phyloP scores from a whole-genome alignment of 1,140 invertebrate genomes.

The Sitodiplosis mosellana region DNA sequence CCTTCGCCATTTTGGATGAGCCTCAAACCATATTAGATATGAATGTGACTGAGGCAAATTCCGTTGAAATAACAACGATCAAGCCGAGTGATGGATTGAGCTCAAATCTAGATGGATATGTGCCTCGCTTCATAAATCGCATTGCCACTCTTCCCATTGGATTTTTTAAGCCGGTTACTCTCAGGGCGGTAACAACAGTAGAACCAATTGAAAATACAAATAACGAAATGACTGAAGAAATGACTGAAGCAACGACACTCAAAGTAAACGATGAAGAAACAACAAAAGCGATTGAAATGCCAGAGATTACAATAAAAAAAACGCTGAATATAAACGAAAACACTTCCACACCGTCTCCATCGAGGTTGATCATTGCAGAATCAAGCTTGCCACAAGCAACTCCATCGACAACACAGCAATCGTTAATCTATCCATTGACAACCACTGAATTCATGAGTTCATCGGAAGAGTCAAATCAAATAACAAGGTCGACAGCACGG shows the following conservation, averaged over 20 bases:
- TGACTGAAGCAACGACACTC: too few species aligned
- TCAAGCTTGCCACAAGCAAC: neutral
- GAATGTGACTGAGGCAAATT: too few species aligned
- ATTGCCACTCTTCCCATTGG: conserved; percentile 3
- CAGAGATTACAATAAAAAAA: neutral
- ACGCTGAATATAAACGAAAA: neutral
- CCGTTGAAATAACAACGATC: too few species aligned
- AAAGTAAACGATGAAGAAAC: neutral
- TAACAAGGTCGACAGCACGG: conserved; percentile 1
- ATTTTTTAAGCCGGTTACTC: neutral
- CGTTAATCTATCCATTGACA: conserved; percentile 3
- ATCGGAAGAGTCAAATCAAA: conserved; percentile 1
- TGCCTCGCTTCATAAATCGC: conserved; percentile 2
- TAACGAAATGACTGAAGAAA: too few species aligned
- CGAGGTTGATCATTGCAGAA: neutral
- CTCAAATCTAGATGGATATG: neutral
- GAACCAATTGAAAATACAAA: too few species aligned
- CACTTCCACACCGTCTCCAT: neutral
- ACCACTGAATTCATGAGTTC: conserved; percentile 2
- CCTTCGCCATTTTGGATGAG: too few species aligned
- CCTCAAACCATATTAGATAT: too few species aligned
- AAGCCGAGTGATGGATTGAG: too few species aligned
- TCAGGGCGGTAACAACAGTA: too few species aligned
- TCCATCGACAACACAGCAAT: conserved; percentile 2
- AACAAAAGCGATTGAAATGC: neutral